Base-by-base conservation (phyloP, 1,140 invertebrate species). In the Sitodiplosis mosellana region DNA sequence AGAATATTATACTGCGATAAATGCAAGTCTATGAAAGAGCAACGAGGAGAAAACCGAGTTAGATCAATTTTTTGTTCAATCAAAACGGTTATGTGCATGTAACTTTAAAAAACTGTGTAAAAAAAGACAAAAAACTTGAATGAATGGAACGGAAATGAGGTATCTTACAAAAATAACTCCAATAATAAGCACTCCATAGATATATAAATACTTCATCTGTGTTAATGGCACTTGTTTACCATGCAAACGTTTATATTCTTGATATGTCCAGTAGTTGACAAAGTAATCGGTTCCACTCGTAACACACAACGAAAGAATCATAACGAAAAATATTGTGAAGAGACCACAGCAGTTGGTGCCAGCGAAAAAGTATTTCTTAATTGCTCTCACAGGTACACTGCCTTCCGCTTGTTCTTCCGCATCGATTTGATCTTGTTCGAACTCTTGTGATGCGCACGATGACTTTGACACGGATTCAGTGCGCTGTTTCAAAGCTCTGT, bases 281-380 rank as follows among this genome's bases (percentile, higher is more conserved):
- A 85, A 90, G 57, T 77, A 90, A 58, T 92, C 86, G 6, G 74
- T 73, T 1, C 74, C 73, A 49, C 78, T 83, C 33, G 77, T 82
- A 0, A 72, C 61, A 0, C 72, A 61, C 66, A 88, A 83, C 0
- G 82, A 76, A 1, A 83, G 12, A 1, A 85, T 14, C 54, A 81
- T 71, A 0, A 77, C 49, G 0, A 77, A 41, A 0, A 77, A 42
- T 18, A 87, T 68, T 1, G 75, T 49, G 0, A 69, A 43, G n/a
- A 86, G 66, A 11, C 74, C 58, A 17, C 69, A 64, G 17, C 69
- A 66, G 2, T 76, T 77, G 5, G 75, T 69, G 12, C 84, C 85
- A 0, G 78, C 70, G 18, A 60, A 61, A 47, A 87, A 73, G 56
- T 89, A 91, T 37, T 74, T 60, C 38, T 54, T 59, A 55, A 80